A percentile compares a stretch with the other conserved stretches of the same genome.
Evolutionary conservation across 2,888 invertebrate genomes (phyloP).

Genomic region (Parasteatoda lunata): DNA sequence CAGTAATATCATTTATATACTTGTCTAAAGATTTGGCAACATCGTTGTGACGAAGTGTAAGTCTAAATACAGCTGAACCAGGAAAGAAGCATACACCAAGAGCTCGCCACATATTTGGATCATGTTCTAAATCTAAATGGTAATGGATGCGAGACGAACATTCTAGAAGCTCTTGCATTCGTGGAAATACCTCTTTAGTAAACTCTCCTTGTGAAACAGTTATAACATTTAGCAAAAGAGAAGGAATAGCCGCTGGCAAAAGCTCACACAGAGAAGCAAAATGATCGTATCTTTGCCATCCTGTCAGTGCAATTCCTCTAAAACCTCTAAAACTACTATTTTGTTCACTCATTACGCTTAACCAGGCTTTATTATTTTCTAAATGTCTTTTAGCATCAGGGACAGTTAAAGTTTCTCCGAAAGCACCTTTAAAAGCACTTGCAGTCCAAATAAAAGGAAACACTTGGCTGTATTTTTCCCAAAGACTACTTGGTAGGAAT

Average conservation of each 20-base stretch:
- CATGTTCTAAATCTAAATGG: conserved; percentile 76
- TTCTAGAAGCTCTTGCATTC: conserved; percentile 68
- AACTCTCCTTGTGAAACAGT: conserved; percentile 76
- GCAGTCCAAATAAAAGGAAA: conserved; percentile 84
- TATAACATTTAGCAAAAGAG: conserved; percentile 72
- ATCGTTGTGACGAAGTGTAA: conserved; percentile 69
- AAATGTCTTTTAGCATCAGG: conserved; percentile 82
- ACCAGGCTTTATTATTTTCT: conserved; percentile 83
- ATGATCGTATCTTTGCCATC: conserved; percentile 74
- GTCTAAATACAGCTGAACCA: conserved; percentile 78
- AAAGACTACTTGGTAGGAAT: conserved; percentile 75
- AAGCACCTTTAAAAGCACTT: conserved; percentile 85
- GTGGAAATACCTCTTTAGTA: conserved; percentile 49
- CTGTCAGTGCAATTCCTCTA: conserved; percentile 72
- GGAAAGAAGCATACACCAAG: conserved; percentile 80
- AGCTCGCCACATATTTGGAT: conserved; percentile 80
- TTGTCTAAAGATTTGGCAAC: conserved; percentile 69
- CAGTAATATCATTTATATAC: conserved; percentile 69
- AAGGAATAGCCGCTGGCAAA: conserved; percentile 72
- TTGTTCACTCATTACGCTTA: conserved; percentile 76
- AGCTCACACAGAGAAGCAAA: conserved; percentile 73
- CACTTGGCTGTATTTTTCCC: conserved; percentile 82
- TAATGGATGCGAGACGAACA: conserved; percentile 64
- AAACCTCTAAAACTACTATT: conserved; percentile 69
- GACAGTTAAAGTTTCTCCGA: conserved; percentile 82